A percentile compares a stretch with the other conserved stretches of the same genome.
phyloP scores from a whole-genome alignment of 2,888 invertebrate genomes.

The Apodemia zela region DNA sequence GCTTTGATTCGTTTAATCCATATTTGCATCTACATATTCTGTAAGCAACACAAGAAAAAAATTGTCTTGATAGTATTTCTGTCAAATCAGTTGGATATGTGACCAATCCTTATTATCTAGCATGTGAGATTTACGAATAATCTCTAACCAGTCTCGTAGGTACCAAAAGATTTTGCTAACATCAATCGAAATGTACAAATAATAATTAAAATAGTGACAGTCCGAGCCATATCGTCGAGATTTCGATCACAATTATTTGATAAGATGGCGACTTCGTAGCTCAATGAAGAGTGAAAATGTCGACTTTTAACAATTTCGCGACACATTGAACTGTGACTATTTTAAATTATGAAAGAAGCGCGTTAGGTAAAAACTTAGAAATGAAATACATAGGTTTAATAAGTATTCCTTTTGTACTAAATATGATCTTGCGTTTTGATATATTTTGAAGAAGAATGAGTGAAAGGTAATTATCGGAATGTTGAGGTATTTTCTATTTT shows the following conservation, averaged over 20 bases:
- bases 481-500: slow-evolving; percentile 8
- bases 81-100: background rate
- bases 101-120: background rate
- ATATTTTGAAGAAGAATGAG: slow-evolving; percentile 7
- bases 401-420: slow-evolving; percentile 12
- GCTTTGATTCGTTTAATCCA: background rate
- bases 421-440: slow-evolving; percentile 1
- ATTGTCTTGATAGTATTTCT: background rate
- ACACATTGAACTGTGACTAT: slow-evolving; percentile 9
- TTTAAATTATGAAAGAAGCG: background rate
- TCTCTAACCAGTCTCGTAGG: background rate
- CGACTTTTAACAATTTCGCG: background rate
- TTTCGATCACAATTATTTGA: background rate
- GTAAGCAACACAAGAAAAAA: background rate
- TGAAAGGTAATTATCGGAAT: slow-evolving; percentile 1
- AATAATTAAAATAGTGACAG: background rate
- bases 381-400: slow-evolving; percentile 6
- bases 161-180: slow-evolving; percentile 30
- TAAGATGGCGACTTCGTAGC: background rate
- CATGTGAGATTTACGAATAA: background rate
- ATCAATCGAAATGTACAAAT: slow-evolving; percentile 18
- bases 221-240: background rate
- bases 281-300: background rate
- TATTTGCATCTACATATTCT: background rate
- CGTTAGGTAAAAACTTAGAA: slow-evolving; percentile 5